phyloP scores from a whole-genome alignment of 2,888 invertebrate genomes.

The Drosophila eohydei region DNA sequence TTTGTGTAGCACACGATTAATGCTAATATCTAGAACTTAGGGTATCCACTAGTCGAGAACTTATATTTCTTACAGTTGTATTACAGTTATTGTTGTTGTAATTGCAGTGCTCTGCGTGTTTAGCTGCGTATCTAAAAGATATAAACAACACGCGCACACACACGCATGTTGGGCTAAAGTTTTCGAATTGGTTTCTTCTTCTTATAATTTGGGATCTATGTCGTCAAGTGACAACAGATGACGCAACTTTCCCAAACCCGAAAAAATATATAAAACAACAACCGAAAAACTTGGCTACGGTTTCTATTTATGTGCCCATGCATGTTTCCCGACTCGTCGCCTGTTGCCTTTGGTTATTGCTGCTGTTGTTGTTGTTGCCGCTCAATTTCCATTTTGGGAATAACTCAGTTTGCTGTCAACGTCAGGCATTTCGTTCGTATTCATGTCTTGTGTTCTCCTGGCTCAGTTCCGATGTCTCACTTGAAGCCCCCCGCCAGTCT shows the following conservation, averaged over 20 bases:
- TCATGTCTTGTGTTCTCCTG: conserved; percentile 16
- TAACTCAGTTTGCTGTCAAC: conserved; percentile 58
- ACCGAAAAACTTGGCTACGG: conserved; percentile 27
- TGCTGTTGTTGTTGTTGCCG: conserved; percentile 23
- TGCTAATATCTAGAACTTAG: not conserved
- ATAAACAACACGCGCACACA: conserved; percentile 13
- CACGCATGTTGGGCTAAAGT: conserved; percentile 6
- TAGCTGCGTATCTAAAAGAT: conserved; percentile 30
- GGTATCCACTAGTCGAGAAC: not conserved
- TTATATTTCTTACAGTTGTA: not conserved
- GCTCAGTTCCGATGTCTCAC: conserved; percentile 13
- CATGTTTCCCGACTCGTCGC: conserved; percentile 5
- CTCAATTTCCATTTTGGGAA: conserved; percentile 52
- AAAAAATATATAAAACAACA: conserved; percentile 6
- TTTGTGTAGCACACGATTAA: no score
- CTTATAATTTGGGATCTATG: conserved; percentile 30
- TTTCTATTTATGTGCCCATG: conserved; percentile 40
- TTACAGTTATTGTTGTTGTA: conserved; percentile 22
- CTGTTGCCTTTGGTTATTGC: conserved; percentile 11
- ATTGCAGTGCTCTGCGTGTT: conserved; percentile 31
- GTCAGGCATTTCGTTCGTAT: conserved; percentile 18
- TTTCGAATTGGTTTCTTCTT: conserved; percentile 26
- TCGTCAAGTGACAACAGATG: conserved; percentile 53
- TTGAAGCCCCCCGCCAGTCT: not conserved
- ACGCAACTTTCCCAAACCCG: conserved; percentile 45